Base-by-base conservation (phyloP, 2,113 vertebrate genomes). In the Eurystomus gularis region DNA sequence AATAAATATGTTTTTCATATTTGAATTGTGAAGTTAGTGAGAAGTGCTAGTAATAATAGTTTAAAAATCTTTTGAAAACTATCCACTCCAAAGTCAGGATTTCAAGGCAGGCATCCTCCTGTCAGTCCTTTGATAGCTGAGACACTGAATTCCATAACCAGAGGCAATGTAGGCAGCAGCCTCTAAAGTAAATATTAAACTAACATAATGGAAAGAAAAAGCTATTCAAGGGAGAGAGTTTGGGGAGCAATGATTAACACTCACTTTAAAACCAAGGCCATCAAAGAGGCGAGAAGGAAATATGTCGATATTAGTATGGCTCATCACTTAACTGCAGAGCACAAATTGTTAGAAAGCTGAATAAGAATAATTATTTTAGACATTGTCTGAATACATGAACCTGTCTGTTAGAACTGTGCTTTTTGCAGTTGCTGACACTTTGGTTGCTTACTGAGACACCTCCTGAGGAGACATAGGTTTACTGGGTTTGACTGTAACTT, bases 151-250 rank as follows among this genome's bases (percentile, higher is more conserved):
- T 89, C 48, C 70, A 46, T 93, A 87, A 82, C 26, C 21, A 69
- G 58, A 62, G 82, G 62, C 52, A 62, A 91, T 91, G 85, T 44
- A 85, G 78, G 82, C n/a, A 88, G 57, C n/a, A 72, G 52, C 66
- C 54, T 72, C 70, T 76, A 91, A 96, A 88, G 92, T 76, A 89
- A 96, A 93, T 96, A 94, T 96, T 96, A 95, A 96, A 93, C 70
- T 80, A 93, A 91, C 82, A 28, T 91, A 95, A 96, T 96, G 58
- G 87, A 64, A 96, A 76, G 65, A 61, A 85, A 88, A 80, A 77
- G 85, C 78, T 90, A 16, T 93, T 90, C 77, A 85, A 82, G 71
- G 62, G 69, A 49, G 44, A 72, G 76, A 65, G 71, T 85, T 68
- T 88, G 37, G 49, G 82, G 73, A 91, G 24, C 31, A 54, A 58